Base-by-base conservation (phyloP, 1,140 invertebrate species). In the Orius insidiosus region DNA sequence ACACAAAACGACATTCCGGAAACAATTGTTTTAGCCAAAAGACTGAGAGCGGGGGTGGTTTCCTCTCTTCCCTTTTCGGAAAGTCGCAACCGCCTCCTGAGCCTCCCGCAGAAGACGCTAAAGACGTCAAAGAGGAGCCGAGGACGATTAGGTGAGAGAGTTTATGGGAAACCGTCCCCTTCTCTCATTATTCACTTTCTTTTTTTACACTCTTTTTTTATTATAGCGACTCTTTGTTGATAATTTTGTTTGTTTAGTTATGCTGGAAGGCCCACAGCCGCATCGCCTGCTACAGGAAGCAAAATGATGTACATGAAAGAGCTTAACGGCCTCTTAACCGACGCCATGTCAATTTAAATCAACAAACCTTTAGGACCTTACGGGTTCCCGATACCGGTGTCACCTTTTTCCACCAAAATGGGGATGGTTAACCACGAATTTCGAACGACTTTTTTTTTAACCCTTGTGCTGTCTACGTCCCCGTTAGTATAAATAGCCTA, bases 201-300 rank as follows among this genome's bases (percentile, higher is more conserved):
- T 41, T 5, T 41, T 13, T 24, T 13, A 30, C 30, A 10, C 34
- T 39, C 8, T 7, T n/a, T n/a, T n/a, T n/a, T n/a, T n/a, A n/a
- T n/a, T n/a, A n/a, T n/a, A n/a, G n/a, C n/a, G n/a, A n/a, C n/a
- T n/a, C n/a, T n/a, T n/a, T n/a, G n/a, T n/a, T n/a, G n/a, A 24
- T 24, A 7, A 24, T 24, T 24, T 24, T 24, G 7, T 24, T 24
- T 24, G 24, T 24, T 24, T 24, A 24, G 24, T 24, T 97, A 97
- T 65, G 76, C 75, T 58, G 94, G 94, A 11, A 76, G 94, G 46
- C 69, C 80, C 11, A 78, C 80, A 1, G 80, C 85, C 45, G 85
- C 94, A 11, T 93, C 93, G 9, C 83, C 94, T 14, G 90, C 94
- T 39, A 97, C 94, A 13, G 94, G 94, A 53, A 96, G 87, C 58